phyloP scores from a whole-genome alignment of 2,888 invertebrate genomes.

The Agrochola macilenta region DNA sequence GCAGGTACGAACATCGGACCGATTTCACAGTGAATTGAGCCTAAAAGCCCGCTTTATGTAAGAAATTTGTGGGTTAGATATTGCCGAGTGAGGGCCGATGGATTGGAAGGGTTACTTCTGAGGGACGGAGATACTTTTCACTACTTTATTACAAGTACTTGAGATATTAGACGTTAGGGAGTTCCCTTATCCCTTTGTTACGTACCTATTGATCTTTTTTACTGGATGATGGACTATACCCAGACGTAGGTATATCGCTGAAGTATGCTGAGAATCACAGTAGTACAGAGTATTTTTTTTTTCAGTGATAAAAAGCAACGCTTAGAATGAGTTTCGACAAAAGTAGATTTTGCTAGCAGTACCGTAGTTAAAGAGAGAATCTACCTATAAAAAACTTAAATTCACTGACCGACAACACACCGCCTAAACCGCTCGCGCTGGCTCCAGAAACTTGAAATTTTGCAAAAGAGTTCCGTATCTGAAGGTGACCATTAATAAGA shows the following conservation, averaged over 20 bases:
- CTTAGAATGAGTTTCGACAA: too few species aligned
- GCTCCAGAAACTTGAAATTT: background rate
- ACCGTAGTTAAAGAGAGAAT: background rate
- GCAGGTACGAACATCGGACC: background rate
- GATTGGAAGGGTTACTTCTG: constrained; percentile 34
- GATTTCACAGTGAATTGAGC: constrained; percentile 37
- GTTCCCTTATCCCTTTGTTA: constrained; percentile 10
- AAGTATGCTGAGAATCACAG: background rate
- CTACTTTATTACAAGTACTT: constrained; percentile 19
- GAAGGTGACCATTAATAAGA: background rate
- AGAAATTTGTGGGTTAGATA: constrained; percentile 42
- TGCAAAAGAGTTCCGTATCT: background rate
- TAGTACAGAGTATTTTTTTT: background rate
- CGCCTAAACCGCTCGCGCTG: background rate
- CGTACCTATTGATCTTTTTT: constrained; percentile 29
- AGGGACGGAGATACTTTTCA: constrained; percentile 13
- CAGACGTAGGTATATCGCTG: background rate
- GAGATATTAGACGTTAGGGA: constrained; percentile 21
- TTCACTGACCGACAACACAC: background rate
- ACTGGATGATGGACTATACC: background rate
- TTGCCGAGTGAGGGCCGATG: constrained; percentile 28
- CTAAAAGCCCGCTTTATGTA: constrained; percentile 19
- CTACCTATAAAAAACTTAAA: background rate
- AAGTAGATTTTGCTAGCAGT: background rate
- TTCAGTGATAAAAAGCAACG: background rate